phyloP scores from a whole-genome alignment of 1,140 invertebrate species.

The Psilanteris sp. region DNA sequence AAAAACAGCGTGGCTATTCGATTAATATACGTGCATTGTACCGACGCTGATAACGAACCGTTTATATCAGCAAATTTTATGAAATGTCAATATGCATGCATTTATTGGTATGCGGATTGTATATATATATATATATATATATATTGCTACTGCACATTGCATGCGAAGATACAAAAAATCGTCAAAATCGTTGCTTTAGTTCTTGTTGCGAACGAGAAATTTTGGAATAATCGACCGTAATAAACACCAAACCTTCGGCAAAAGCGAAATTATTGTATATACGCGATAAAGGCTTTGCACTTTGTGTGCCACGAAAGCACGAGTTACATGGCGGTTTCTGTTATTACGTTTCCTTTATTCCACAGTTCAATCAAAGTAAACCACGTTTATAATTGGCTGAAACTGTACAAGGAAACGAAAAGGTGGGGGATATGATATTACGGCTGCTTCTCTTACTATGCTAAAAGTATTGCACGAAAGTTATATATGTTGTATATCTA shows the following conservation, averaged over 20 bases:
- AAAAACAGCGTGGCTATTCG: no score
- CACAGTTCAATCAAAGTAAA: conserved; percentile 25
- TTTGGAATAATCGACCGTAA: conserved; percentile 17
- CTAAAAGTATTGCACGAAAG: no score
- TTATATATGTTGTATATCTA: no score
- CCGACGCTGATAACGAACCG: no score
- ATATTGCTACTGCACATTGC: background rate
- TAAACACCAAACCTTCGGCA: conserved; percentile 18
- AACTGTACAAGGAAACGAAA: conserved; percentile 12
- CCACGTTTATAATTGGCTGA: conserved; percentile 21
- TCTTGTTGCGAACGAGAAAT: conserved; percentile 29
- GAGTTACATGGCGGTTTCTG: conserved; percentile 8
- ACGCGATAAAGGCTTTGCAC: conserved; percentile 18
- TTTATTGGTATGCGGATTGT: no score
- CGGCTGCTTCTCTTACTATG: no score
- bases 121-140: no score
- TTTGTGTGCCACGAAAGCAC: conserved; percentile 10
- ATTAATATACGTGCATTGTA: no score
- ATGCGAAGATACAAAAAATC: background rate
- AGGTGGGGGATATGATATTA: no score
- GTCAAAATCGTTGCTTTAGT: conserved; percentile 30
- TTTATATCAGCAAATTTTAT: no score
- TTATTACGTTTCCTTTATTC: conserved; percentile 49
- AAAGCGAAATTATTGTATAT: conserved; percentile 21
- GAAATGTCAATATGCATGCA: no score